Base-by-base conservation (phyloP, 2,113 vertebrate genomes). In the Meriones unguiculatus region DNA sequence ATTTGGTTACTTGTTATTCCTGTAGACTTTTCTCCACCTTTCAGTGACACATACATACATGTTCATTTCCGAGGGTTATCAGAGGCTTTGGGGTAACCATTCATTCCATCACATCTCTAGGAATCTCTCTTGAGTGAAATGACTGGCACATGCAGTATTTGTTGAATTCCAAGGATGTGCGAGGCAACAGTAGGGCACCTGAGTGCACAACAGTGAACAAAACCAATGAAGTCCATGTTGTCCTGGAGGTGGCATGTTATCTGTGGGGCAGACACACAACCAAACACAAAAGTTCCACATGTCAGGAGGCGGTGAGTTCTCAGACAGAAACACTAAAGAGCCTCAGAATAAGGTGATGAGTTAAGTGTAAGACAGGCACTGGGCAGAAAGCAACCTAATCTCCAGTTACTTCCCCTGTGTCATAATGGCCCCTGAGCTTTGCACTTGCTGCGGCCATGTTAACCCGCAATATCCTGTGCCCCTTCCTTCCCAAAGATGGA, bases 11-110 rank as follows among this genome's bases (percentile, higher is more conserved):
- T 75, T 75, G 17, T 38, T 91, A 72, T 69, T 69, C 35, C 14
- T 14, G 2, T 32, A n/a, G 32, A 8, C 9, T 25, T 65, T 7
- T 3, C 0, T 9, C 35, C 2, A 10, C 0, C 0, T 52, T 41
- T 20, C 18, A 38, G 12, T 1, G 52, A 94, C 3, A 2, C 25
- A 70, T n/a, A 81, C 18, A 57, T 5, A 30, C 14, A 64, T 50
- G 28, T 15, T 57, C n/a, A 13, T 59, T 28, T 89, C 0, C 64
- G 52, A 88, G 59, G 35, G 30, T 22, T 54, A 28, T 2, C 76
- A 38, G 18, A 57, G 28, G 62, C 38, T 50, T 81, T 75, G 35
- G 67, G 17, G 32, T 41, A 93, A 89, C 41, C 4, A n/a, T 18
- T 50, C n/a, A 41, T 72, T 46, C 76, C 20, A 2, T 73, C 7